Evolutionary conservation across 2,888 invertebrate species (phyloP).

Genomic region (Argynnis bischoffii): DNA sequence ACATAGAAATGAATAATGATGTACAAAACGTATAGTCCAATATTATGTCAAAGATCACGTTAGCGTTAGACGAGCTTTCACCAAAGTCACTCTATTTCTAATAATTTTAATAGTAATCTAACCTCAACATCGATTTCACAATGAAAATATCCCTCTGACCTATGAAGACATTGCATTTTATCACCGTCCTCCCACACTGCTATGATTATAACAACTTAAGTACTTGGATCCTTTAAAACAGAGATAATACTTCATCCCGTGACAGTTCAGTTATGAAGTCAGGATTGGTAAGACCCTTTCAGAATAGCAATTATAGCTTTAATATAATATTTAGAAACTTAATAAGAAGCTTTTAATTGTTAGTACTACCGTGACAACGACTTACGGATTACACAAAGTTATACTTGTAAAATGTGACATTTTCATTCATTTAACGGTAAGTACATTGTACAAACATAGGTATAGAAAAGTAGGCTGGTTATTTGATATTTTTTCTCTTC

Average conservation of each 20-base stretch:
- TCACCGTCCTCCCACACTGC: constrained; percentile 42
- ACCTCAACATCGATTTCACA: constrained; percentile 28
- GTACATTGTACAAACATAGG: too few relatives aligned
- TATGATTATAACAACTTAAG: constrained; percentile 36
- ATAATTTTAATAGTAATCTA: constrained; percentile 7
- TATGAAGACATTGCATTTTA: constrained; percentile 41
- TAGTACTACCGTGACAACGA: too few relatives aligned
- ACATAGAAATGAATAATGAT: too few relatives aligned
- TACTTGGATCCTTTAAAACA: constrained; percentile 33
- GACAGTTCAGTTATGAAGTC: constrained; percentile 26
- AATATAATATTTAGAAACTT: not conserved
- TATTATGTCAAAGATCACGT: too few relatives aligned
- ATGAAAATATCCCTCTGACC: constrained; percentile 41
- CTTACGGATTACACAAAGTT: too few relatives aligned
- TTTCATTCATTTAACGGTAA: too few relatives aligned
- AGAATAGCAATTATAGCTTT: constrained; percentile 12
- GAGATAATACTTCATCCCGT: constrained; percentile 30
- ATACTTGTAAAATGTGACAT: too few relatives aligned
- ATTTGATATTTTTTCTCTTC: too few relatives aligned
- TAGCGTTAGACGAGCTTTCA: not conserved
- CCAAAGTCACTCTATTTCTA: not conserved
- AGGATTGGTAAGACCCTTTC: constrained; percentile 7
- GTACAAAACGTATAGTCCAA: too few relatives aligned
- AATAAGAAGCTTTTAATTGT: too few relatives aligned
- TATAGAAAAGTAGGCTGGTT: too few relatives aligned